A percentile compares a stretch with the other conserved stretches of the same genome.
phyloP scores from a whole-genome alignment of 92 coral and sea anemone genomes.

The Blastomussa wellsi region DNA sequence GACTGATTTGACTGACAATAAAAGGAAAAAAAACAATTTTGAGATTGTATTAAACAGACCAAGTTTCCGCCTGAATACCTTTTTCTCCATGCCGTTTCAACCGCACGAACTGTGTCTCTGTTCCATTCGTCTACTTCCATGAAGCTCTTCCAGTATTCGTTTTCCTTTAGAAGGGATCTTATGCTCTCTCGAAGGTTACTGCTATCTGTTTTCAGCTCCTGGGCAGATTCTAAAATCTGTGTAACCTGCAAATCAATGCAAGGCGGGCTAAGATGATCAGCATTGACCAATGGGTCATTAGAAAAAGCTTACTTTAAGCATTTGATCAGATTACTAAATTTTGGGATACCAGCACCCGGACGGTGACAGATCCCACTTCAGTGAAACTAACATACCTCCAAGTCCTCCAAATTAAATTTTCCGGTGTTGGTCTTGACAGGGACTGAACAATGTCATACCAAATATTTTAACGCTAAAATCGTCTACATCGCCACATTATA shows the following conservation, averaged over 20 bases:
- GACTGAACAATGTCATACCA: background rate
- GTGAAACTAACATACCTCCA: background rate
- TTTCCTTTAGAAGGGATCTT: conserved; percentile 26
- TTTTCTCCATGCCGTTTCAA: conserved; percentile 33
- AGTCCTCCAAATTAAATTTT: background rate
- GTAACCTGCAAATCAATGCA: conserved; percentile 25
- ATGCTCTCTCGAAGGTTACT: conserved; percentile 16
- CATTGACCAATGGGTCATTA: background rate
- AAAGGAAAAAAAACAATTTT: background rate
- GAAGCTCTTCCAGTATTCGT: conserved; percentile 27
- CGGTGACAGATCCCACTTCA: background rate
- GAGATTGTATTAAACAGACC: background rate
- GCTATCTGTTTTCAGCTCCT: background rate
- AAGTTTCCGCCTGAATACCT: conserved; percentile 25
- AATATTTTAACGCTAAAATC: background rate
- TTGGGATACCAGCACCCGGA: background rate
- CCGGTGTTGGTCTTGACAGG: background rate
- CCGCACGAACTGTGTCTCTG: conserved; percentile 16
- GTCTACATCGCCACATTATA: background rate
- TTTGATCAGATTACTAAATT: background rate
- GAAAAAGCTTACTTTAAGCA: too few species aligned
- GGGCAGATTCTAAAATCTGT: conserved; percentile 20
- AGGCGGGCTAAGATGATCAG: background rate
- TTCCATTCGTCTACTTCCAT: conserved; percentile 44
- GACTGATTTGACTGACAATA: conserved; percentile 8